Evolutionary conservation across 1,140 invertebrate species (phyloP), one percentile per base, ranked within the genome.

Genomic region (Drosophila triauraria): DNA sequence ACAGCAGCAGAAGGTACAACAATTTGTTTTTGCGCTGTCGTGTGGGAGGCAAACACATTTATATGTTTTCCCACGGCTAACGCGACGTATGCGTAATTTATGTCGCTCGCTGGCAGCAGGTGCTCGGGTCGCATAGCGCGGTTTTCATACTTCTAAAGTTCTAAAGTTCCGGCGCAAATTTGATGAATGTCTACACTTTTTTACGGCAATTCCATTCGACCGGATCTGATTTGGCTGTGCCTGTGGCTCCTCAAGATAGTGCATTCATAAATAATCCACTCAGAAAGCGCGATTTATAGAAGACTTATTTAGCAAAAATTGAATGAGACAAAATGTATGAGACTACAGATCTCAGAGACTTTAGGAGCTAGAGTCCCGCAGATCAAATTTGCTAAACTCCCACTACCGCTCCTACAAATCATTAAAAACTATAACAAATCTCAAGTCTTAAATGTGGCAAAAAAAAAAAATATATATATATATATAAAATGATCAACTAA

Each of bases 11-110:
- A 67, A 78, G 43, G 43, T 63, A 67, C 56, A 78, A 58, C 71
- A 77, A 58, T 25, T 70, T 78, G 71, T 68, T 71, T 71, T 50
- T 68, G 42, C 43, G 44, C 35, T 17, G 51, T 42, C 40, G 47
- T n/a, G 54, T 46, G 62, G 56, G 25, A n/a, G 44, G 47, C 38
- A 35, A 59, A 35, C 67, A 72, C 67, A 60, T 72, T 79, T 69
- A 78, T 82, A 69, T 75, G 78, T 82, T 79, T 82, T 70, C 63
- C 44, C 75, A 83, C 75, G 70, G 75, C 35, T 79, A 65, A 83
- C 80, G 80, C 63, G 75, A 79, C 80, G 80, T 83, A 83, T 83
- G 80, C 80, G 75, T 83, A 83, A 83, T 83, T 83, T 83, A 83
- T 83, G 80, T 79, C 70, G 47, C 76, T 71, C 23, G 40, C 9